Evolutionary conservation across 2,888 invertebrate genomes (phyloP), one percentile per base, ranked within the genome.

Genomic region (Xiphydria camelus): DNA sequence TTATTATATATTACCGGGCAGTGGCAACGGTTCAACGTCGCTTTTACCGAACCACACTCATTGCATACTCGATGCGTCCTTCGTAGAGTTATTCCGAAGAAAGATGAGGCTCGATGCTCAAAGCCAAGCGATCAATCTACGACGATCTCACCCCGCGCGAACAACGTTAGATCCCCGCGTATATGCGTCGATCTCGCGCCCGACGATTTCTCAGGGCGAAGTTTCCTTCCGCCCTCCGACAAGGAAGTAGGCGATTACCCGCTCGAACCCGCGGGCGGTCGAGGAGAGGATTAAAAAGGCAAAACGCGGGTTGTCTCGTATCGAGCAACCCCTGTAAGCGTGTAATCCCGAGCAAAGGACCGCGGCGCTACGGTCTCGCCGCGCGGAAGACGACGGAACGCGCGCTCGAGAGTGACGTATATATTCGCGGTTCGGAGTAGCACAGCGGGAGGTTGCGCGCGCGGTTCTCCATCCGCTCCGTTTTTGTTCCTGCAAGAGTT

Each of bases 401-500:
- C 29, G 29, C 35, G 36, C 38, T 43, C 40, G 26, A 43, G n/a
- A n/a, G 44, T 39, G 44, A 44, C n/a, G n/a, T 41, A 38, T 46
- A 52, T 44, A 44, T 19, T 19, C 37, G 42, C 35, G 45, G 42
- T 41, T 37, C 26, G 33, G 23, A 45, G 41, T 42, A n/a, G 18
- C 19, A 31, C 35, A 37, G 33, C 29, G n/a, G 23, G 23, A 23
- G 23, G 43, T 34, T 23, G 32, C 43, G 32, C 33, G 40, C 41
- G 39, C 39, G 31, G 42, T 51, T 47, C 41, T 47, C 46, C 42
- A 41, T 22, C 34, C 49, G 26, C 47, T 54, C 46, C 47, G 59
- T 69, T 70, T 70, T 68, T 68, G 62, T 66, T 58, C 56, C 48
- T 40, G 54, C 56, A 55, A 59, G 62, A 67, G 68, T 64, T 70